Percentiles rank a stretch among this genome's conserved stretches.
phyloP scores from a whole-genome alignment of 2,113 vertebrate genomes.

The Anguilla rostrata region DNA sequence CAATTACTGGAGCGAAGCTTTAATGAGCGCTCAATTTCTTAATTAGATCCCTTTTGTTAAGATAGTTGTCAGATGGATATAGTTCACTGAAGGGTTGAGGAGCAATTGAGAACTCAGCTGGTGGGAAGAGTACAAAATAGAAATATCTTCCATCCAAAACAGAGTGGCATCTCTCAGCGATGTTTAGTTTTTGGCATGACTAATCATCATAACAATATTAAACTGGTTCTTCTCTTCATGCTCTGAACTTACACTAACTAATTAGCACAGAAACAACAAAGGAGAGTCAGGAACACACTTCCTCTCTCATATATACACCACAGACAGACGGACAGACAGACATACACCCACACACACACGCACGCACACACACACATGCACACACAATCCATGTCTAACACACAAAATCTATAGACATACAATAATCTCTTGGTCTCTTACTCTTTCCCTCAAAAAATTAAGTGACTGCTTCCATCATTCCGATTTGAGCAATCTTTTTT shows the following conservation, averaged over 20 bases:
- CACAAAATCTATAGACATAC: too few relatives aligned
- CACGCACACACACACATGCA: slow-evolving; percentile 10
- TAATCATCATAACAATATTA: slow-evolving; percentile 19
- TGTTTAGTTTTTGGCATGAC: slow-evolving; percentile 13
- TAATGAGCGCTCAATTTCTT: slow-evolving; percentile 18
- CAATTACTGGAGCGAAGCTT: not conserved
- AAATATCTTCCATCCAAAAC: slow-evolving; percentile 9
- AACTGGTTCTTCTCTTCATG: not conserved
- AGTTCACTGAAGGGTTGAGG: slow-evolving; percentile 19
- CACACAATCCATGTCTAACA: not conserved
- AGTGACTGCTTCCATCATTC: not conserved
- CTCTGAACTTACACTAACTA: not conserved
- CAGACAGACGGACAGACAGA: not conserved
- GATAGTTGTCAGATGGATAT: slow-evolving; percentile 22
- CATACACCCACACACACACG: not conserved
- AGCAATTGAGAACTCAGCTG: slow-evolving; percentile 21
- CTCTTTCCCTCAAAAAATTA: not conserved
- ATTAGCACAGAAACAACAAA: not conserved
- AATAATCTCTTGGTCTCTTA: not conserved
- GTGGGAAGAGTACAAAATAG: slow-evolving; percentile 11
- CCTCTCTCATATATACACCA: not conserved
- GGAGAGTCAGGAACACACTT: not conserved
- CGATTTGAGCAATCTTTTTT: not conserved
- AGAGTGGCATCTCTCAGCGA: not conserved
- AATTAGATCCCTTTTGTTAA: slow-evolving; percentile 24